A percentile compares a stretch with the other conserved stretches of the same genome.
These are phyloP conservation scores for Hecatera dysodea DNA, from an alignment of 2,888 invertebrate genomes.

Conservation along the genomic window DNA sequence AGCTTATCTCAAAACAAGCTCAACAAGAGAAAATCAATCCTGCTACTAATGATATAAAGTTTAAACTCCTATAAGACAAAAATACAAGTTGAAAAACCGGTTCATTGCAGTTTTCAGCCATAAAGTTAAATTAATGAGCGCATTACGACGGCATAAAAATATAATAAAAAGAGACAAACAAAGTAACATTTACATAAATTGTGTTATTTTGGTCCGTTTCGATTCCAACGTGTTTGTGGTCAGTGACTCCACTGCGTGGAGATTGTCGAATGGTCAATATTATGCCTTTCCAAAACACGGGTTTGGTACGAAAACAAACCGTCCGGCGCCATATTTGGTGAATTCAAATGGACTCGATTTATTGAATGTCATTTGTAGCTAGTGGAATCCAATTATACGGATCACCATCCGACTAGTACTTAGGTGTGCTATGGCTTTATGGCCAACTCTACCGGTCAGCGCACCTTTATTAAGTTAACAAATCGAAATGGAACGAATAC, in stretches of 20 bases:
- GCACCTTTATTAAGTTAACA: constrained; percentile 31
- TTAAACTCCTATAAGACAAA: constrained; percentile 12
- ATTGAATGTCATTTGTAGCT: constrained; percentile 11
- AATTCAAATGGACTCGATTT: constrained; percentile 19
- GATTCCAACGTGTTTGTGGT: constrained; percentile 33
- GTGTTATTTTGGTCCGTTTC: constrained; percentile 49
- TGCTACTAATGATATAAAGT: constrained; percentile 8
- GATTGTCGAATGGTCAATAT: constrained; percentile 9
- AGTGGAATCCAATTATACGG: constrained; percentile 4
- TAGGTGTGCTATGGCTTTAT: neutral
- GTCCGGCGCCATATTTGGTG: constrained; percentile 28
- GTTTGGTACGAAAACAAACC: constrained; percentile 36
- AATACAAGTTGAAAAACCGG: constrained; percentile 33
- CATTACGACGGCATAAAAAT: constrained; percentile 38
- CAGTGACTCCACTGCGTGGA: constrained; percentile 24
- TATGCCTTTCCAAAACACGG: constrained; percentile 25
- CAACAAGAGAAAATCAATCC: constrained; percentile 26
- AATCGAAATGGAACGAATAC: constrained; percentile 18
- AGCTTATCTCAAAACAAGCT: constrained; percentile 64
- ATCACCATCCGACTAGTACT: neutral
- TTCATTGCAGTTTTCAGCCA: constrained; percentile 53
- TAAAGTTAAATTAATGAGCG: constrained; percentile 51
- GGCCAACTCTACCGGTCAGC: neutral
- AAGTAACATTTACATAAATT: constrained; percentile 54
- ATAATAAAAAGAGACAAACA: constrained; percentile 20